phyloP scores from a whole-genome alignment of 2,113 vertebrate genomes.

The Amphilophus citrinellus region DNA sequence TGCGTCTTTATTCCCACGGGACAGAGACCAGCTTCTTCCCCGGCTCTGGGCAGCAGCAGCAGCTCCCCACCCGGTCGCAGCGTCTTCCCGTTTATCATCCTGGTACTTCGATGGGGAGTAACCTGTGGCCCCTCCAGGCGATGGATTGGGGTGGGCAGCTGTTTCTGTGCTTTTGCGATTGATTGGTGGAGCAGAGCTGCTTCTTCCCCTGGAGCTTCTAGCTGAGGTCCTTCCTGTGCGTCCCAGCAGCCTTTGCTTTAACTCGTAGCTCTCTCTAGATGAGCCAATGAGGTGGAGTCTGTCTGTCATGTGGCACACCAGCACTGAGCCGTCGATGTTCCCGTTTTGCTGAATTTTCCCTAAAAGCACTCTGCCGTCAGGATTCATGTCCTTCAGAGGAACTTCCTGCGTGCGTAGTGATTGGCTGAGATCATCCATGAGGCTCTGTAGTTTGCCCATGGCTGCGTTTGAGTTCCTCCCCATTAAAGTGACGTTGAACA shows the following conservation, averaged over 20 bases:
- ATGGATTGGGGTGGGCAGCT: neutral
- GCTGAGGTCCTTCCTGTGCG: neutral
- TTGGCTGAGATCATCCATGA: constrained; percentile 8
- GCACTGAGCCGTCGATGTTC: constrained; percentile 12
- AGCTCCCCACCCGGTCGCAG: rapidly evolving
- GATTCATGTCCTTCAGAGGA: neutral
- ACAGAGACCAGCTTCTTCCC: neutral
- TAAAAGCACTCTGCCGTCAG: neutral
- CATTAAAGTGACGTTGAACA: constrained; percentile 2
- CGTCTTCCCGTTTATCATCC: neutral
- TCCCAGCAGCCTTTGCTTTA: constrained; percentile 64
- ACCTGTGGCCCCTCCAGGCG: neutral
- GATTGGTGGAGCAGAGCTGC: constrained; percentile 54
- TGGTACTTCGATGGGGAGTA: constrained; percentile 15
- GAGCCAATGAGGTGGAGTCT: constrained; percentile 69
- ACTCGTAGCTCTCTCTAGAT: constrained; percentile 48
- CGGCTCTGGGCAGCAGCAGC: rapidly evolving
- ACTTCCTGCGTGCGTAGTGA: constrained; percentile 69
- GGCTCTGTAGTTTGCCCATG: neutral
- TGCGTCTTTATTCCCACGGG: rapidly evolving
- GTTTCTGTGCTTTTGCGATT: rapidly evolving
- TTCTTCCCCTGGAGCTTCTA: constrained; percentile 13
- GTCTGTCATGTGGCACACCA: constrained; percentile 1
- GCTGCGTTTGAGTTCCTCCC: constrained; percentile 10
- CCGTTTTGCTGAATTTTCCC: rapidly evolving